phyloP scores from a whole-genome alignment of 2,888 invertebrate species.

The Teinopalpus imperialis region DNA sequence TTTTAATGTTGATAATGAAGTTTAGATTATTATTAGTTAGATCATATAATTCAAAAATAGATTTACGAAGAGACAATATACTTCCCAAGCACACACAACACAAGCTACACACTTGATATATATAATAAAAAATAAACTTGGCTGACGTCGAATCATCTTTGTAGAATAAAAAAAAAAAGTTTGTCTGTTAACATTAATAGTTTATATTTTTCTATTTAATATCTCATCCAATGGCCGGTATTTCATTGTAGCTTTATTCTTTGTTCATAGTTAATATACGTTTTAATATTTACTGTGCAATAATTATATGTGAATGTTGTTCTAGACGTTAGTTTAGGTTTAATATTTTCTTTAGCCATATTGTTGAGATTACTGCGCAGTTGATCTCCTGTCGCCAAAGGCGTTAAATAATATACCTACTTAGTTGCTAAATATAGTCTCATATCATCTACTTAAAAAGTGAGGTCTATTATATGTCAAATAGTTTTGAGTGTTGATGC shows the following conservation, averaged over 20 bases:
- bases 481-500: conserved; percentile 49
- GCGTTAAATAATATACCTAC: conserved; percentile 47
- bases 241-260: conserved; percentile 4
- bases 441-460: conserved; percentile 50
- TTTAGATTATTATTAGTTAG: no score
- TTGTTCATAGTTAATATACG: conserved; percentile 29
- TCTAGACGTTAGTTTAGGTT: conserved; percentile 43
- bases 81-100: no score
- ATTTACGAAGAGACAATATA: no score
- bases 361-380: conserved; percentile 61
- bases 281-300: conserved; percentile 54
- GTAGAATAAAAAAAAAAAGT: background rate
- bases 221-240: background rate
- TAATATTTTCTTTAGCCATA: conserved; percentile 50
- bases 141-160: conserved; percentile 6
- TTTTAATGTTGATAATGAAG: no score
- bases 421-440: conserved; percentile 34
- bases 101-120: no score
- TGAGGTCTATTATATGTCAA: conserved; percentile 54
- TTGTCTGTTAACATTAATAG: no score
- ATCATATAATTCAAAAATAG: no score
- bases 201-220: background rate
- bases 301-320: conserved; percentile 41
- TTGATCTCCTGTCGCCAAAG: conserved; percentile 65
- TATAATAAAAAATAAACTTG: conserved; percentile 6